Base-by-base conservation (phyloP, 2,888 invertebrate genomes). In the Boloria euphrosyne region DNA sequence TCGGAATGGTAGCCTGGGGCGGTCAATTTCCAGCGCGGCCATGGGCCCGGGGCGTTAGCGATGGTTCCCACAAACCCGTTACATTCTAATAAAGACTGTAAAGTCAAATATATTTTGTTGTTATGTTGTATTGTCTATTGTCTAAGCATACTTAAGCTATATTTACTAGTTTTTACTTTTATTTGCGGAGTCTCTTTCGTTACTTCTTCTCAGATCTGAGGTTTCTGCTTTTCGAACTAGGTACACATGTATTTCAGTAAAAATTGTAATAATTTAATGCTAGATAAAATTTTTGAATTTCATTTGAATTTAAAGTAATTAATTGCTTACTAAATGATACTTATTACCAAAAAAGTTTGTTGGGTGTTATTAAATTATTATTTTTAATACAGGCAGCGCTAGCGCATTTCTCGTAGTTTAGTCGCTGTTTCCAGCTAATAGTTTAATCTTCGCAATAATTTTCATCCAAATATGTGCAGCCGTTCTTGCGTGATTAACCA, bases 21-120 rank as follows among this genome's bases (percentile, higher is more conserved):
- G 78, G 74, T 81, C 77, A 80, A 83, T 84, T 82, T 81, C 76
- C 87, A 87, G 80, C 80, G 75, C 75, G 78, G 82, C 87, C 87
- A 76, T 76, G 82, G 85, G 87, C 86, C 87, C 80, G 77, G 84
- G 79, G 74, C 75, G 74, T 78, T 74, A 75, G 76, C 75, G 75
- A 74, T 75, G 76, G 81, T 90, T 91, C 90, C 88, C 90, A 90
- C 89, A 82, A 81, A 78, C 67, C 76, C 75, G 64, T 71, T 69
- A 69, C 71, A 53, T 69, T 68, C 65, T 68, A 52, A 66, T 55
- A 66, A 61, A 52, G 65, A 63, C 65, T 69, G 63, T 62, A 66
- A 62, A 62, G 54, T 61, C 64, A 70, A 71, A 67, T 66, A 59
- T 49, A 14, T 49, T 58, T 46, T 14, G 44, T 55, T 58, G 4